Percentiles rank a stretch among this genome's conserved stretches.
phyloP scores from a whole-genome alignment of 2,797 vertebrate species.

The Eulemur coronatus region DNA sequence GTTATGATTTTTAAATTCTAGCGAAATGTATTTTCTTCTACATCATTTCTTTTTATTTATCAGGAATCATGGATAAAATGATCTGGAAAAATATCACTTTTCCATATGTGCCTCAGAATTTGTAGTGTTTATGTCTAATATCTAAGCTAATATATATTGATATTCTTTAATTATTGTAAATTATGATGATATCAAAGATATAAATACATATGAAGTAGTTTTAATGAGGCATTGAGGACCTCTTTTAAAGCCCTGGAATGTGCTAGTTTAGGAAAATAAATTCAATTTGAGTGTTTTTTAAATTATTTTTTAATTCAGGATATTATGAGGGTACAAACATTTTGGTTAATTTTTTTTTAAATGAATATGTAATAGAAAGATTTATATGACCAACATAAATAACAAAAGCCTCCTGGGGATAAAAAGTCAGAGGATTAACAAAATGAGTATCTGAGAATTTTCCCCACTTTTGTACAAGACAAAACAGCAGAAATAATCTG shows the following conservation, averaged over 20 bases:
- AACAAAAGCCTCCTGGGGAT: background rate
- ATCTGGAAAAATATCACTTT: background rate
- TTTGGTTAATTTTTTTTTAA: background rate
- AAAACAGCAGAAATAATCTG: background rate
- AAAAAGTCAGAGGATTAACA: constrained; percentile 11
- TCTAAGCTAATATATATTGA: background rate
- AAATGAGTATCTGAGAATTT: background rate
- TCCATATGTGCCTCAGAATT: background rate
- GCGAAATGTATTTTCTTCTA: background rate
- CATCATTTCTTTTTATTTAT: background rate
- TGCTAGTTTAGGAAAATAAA: background rate
- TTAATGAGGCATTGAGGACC: background rate
- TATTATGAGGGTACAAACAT: too few relatives aligned
- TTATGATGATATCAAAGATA: background rate
- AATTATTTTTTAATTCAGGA: too few relatives aligned
- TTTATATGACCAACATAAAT: background rate
- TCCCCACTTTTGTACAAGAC: background rate
- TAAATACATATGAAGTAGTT: background rate
- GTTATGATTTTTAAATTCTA: background rate
- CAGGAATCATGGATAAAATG: background rate
- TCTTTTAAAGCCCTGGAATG: background rate
- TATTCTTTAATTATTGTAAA: background rate
- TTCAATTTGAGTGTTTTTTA: background rate
- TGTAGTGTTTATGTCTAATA: background rate
- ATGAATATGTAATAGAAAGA: background rate